Conservation (phyloP, 2,113 vertebrate genomes). For the Sander lucioperca region DNA sequence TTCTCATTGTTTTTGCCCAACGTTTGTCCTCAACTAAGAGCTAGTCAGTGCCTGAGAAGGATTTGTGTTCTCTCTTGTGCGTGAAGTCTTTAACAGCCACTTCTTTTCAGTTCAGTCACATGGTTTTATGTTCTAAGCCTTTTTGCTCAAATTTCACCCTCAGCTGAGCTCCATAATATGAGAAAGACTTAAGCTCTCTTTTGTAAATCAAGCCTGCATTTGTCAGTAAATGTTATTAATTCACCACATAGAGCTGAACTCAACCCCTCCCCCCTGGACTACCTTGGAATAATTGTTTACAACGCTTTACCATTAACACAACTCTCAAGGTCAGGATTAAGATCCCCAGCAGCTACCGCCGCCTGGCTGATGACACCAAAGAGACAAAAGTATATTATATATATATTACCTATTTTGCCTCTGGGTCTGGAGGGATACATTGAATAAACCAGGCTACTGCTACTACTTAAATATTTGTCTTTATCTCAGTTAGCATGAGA, state of each 20-base stretch:
- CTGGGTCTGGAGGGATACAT: not conserved
- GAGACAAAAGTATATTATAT: constrained; percentile 15
- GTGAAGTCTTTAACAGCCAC: constrained; percentile 26
- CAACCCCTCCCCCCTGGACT: constrained; percentile 6
- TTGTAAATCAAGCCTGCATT: constrained; percentile 7
- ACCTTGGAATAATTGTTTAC: constrained; percentile 31
- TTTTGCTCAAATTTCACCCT: constrained; percentile 17
- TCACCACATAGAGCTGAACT: constrained; percentile 20
- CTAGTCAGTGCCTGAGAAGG: constrained; percentile 40
- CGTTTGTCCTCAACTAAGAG: constrained; percentile 44
- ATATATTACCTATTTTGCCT: not conserved
- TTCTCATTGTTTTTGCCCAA: constrained; percentile 54
- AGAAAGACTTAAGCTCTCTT: constrained; percentile 1
- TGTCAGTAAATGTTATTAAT: not conserved
- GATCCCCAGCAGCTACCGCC: constrained; percentile 30
- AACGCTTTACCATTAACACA: constrained; percentile 37
- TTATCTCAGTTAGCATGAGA: not conserved
- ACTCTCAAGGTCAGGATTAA: constrained; percentile 45
- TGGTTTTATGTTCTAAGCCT: constrained; percentile 22
- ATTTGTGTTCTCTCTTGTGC: constrained; percentile 53
- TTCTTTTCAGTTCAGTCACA: constrained; percentile 35
- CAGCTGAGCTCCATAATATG: not conserved
- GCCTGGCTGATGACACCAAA: constrained; percentile 33
- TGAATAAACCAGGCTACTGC: not conserved
- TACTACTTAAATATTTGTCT: not conserved